Evolutionary conservation across 2,888 invertebrate species (phyloP).

Genomic region (Drosophila testacea): DNA sequence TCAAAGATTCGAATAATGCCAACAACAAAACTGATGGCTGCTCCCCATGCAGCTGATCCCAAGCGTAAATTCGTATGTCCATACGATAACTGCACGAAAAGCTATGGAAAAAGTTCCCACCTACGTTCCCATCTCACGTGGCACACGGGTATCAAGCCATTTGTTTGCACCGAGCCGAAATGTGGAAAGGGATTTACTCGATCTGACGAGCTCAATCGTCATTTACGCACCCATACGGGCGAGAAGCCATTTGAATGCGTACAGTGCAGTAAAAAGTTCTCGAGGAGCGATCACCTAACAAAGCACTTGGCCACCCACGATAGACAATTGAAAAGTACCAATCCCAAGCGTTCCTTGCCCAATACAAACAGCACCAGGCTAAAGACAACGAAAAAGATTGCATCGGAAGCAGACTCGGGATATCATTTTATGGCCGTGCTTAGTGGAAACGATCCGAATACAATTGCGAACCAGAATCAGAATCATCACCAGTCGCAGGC

Average conservation of each 20-base stretch:
- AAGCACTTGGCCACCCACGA: slow-evolving; percentile 83
- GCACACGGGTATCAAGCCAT: slow-evolving; percentile 84
- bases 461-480: slow-evolving; percentile 33
- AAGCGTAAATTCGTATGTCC: slow-evolving; percentile 82
- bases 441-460: slow-evolving; percentile 38
- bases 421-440: slow-evolving; percentile 76
- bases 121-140: slow-evolving; percentile 84
- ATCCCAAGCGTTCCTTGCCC: slow-evolving; percentile 45
- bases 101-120: slow-evolving; percentile 84
- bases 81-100: slow-evolving; percentile 81
- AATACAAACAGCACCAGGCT: slow-evolving; percentile 27
- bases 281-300: slow-evolving; percentile 83
- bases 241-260: slow-evolving; percentile 83
- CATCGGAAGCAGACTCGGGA: slow-evolving; percentile 57
- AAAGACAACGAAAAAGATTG: slow-evolving; percentile 50
- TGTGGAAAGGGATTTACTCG: slow-evolving; percentile 83
- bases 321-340: slow-evolving; percentile 69
- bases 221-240: slow-evolving; percentile 82
- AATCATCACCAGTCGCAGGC: slow-evolving; percentile 47
- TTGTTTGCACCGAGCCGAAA: slow-evolving; percentile 77
- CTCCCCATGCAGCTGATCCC: slow-evolving; percentile 71
- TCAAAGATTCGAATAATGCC: slow-evolving; percentile 80
- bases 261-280: slow-evolving; percentile 83
- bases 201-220: slow-evolving; percentile 83
- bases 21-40: slow-evolving; percentile 75